Conservation (phyloP, 2,888 invertebrate species). For the Steromphala cineraria region DNA sequence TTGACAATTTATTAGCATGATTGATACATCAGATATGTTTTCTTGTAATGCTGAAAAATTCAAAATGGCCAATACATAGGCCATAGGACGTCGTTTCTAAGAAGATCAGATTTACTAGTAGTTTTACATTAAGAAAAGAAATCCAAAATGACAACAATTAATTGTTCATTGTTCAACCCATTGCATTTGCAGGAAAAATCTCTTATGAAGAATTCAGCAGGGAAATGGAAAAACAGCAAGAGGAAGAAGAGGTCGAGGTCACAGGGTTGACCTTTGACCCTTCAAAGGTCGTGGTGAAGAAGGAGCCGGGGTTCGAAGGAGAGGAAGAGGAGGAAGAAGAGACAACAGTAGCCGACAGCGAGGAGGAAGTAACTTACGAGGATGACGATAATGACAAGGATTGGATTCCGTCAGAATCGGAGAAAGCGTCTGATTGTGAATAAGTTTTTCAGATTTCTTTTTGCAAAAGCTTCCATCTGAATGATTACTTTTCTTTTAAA, state of each 20-base stretch:
- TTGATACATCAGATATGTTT: no score
- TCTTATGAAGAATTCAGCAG: constrained; percentile 56
- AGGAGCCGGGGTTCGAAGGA: constrained; percentile 16
- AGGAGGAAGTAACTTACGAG: constrained; percentile 20
- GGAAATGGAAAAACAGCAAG: constrained; percentile 43
- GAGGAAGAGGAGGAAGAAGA: constrained; percentile 22
- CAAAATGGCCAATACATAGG: no score
- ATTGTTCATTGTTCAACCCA: no score
- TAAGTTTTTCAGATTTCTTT: neutral
- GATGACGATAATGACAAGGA: constrained; percentile 24
- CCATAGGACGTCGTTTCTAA: no score
- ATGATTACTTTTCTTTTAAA: no score
- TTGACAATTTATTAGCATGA: no score
- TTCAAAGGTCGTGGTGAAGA: constrained; percentile 20
- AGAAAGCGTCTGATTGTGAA: neutral
- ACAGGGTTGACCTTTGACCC: constrained; percentile 6
- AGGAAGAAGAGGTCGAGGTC: constrained; percentile 4
- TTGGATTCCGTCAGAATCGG: constrained; percentile 13
- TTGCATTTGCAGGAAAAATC: constrained; percentile 47
- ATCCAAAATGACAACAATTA: no score
- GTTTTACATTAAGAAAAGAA: no score
- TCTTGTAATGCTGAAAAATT: no score
- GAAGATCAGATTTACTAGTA: no score
- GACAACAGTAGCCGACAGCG: constrained; percentile 11
- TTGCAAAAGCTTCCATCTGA: neutral